Evolutionary conservation across 2,113 vertebrate genomes (phyloP).

Genomic region (Psittacara wagleri): DNA sequence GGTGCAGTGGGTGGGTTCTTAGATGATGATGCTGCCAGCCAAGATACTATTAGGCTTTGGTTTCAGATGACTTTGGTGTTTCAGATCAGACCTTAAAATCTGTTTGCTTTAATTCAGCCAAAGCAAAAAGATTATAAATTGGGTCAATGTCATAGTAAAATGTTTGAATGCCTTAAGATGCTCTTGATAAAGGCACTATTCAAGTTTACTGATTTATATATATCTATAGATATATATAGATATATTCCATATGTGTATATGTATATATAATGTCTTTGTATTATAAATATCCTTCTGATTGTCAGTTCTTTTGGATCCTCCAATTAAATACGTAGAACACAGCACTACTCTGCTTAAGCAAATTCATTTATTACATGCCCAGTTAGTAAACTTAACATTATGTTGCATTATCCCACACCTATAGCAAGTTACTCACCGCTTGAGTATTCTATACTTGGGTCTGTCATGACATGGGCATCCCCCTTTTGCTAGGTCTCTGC

Average conservation of each 20-base stretch:
- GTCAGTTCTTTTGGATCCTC: conserved; percentile 9
- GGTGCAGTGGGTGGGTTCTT: conserved; percentile 63
- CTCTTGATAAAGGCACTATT: conserved; percentile 69
- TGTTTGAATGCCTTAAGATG: conserved; percentile 69
- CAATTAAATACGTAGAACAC: conserved; percentile 34
- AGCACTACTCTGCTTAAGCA: not conserved
- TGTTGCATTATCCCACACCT: not conserved
- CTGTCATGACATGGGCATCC: not conserved
- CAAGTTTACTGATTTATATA: conserved; percentile 73
- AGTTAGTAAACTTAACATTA: not conserved
- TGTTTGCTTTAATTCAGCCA: conserved; percentile 69
- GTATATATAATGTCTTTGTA: conserved; percentile 74
- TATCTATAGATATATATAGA: conserved; percentile 46
- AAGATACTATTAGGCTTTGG: conserved; percentile 52
- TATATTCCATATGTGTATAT: conserved; percentile 20
- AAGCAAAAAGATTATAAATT: conserved; percentile 59
- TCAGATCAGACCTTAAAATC: conserved; percentile 54
- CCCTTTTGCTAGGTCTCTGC: not conserved
- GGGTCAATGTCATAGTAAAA: conserved; percentile 53
- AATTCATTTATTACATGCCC: not conserved
- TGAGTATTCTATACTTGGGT: not conserved
- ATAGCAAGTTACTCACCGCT: accelerated
- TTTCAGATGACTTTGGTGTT: conserved; percentile 49
- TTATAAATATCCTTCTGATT: conserved; percentile 59
- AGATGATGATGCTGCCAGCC: conserved; percentile 69